A percentile compares a stretch with the other conserved stretches of the same genome.
Evolutionary conservation across 1,140 invertebrate genomes (phyloP).

Genomic region (Drosophila sechellia): DNA sequence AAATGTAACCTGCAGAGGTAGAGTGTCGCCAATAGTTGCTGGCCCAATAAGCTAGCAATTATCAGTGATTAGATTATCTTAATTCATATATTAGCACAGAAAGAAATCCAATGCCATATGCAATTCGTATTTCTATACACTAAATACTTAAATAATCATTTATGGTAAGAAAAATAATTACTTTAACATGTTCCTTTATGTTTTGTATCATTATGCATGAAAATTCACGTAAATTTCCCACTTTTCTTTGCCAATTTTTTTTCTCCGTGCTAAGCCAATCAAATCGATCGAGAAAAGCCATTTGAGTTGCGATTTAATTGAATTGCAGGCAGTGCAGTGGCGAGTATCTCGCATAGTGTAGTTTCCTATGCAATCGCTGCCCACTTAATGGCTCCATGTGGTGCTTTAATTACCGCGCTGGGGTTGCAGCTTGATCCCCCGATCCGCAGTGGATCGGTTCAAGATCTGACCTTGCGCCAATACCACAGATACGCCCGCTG

Average conservation of each 20-base stretch:
- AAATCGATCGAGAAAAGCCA: slow-evolving; percentile 1
- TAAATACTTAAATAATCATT: too few species aligned
- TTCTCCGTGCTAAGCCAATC: not conserved
- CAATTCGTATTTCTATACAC: too few species aligned
- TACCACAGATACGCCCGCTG: slow-evolving; percentile 7
- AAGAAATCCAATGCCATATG: too few species aligned
- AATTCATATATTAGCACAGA: slow-evolving; percentile 16
- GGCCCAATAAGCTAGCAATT: slow-evolving; percentile 16
- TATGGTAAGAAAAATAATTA: too few species aligned
- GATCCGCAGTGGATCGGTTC: slow-evolving; percentile 25
- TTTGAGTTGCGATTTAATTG: slow-evolving; percentile 9
- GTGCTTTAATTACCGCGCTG: slow-evolving; percentile 33
- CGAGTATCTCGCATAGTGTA: not conserved
- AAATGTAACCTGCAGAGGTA: not conserved
- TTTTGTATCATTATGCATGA: too few species aligned
- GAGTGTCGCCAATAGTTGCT: slow-evolving; percentile 1
- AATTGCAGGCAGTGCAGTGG: slow-evolving; percentile 2
- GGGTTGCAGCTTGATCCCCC: slow-evolving; percentile 29
- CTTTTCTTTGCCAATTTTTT: not conserved
- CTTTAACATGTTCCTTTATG: too few species aligned
- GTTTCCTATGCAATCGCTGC: slow-evolving; percentile 12
- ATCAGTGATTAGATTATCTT: slow-evolving; percentile 9
- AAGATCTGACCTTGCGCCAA: slow-evolving; percentile 38
- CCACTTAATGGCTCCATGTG: slow-evolving; percentile 25
- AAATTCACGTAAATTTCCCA: too few species aligned